These are phyloP conservation scores for Cylas formicarius DNA, from an alignment of 1,140 invertebrate species.

Conservation along the genomic window DNA sequence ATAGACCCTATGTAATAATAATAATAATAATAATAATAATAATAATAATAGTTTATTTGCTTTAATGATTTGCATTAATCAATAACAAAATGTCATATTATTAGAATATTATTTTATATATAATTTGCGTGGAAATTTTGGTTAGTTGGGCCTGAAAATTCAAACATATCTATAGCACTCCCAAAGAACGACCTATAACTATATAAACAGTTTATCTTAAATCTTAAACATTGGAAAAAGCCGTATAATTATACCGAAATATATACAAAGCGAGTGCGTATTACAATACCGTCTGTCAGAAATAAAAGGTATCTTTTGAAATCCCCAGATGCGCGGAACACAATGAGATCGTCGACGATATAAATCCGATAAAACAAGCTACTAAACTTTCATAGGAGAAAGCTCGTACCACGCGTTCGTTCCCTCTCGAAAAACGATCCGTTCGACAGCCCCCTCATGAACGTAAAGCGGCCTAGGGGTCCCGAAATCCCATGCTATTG, in stretches of 20 bases:
- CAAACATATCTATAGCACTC: not conserved
- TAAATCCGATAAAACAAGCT: slow-evolving; percentile 31
- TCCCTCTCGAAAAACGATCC: slow-evolving; percentile 10
- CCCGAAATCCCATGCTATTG: slow-evolving; percentile 5
- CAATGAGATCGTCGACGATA: slow-evolving; percentile 30
- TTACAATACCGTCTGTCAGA: slow-evolving; percentile 9
- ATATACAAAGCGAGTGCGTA: not conserved
- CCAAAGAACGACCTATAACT: not conserved
- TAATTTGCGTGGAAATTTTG: too few species aligned
- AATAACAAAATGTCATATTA: too few species aligned
- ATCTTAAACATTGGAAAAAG: slow-evolving; percentile 14
- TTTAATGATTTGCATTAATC: too few species aligned
- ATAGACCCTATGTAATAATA: too few species aligned
- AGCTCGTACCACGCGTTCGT: slow-evolving; percentile 7
- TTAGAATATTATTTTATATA: too few species aligned
- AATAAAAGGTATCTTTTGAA: slow-evolving; percentile 23
- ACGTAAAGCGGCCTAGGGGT: slow-evolving; percentile 4
- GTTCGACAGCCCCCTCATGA: slow-evolving; percentile 8
- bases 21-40: too few species aligned
- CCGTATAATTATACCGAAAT: slow-evolving; percentile 11
- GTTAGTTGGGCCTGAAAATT: not conserved
- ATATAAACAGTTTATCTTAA: slow-evolving; percentile 13
- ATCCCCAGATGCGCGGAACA: slow-evolving; percentile 26
- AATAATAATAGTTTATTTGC: too few species aligned
- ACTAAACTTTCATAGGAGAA: slow-evolving; percentile 34